Evolutionary conservation across 2,797 vertebrate species (phyloP).

Genomic region (Sebastes trivittatus): DNA sequence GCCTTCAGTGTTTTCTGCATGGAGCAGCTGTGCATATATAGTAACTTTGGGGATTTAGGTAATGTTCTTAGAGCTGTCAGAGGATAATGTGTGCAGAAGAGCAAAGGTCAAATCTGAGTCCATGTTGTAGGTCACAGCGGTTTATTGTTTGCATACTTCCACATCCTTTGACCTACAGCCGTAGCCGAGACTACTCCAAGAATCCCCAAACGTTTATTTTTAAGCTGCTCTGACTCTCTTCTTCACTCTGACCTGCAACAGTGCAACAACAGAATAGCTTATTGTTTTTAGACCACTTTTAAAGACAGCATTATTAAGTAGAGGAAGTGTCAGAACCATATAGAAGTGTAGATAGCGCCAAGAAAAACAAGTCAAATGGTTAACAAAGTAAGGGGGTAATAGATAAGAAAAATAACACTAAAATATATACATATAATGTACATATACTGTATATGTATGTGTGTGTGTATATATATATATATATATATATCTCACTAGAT

Average conservation of each 20-base stretch:
- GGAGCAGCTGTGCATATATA: neutral
- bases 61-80: neutral
- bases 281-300: neutral
- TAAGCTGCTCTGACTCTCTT: neutral
- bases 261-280: neutral
- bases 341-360: neutral
- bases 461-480: too few relatives aligned
- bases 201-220: neutral
- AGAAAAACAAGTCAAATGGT: neutral
- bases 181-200: neutral
- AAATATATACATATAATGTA: too few relatives aligned
- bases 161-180: neutral
- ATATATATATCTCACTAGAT: neutral
- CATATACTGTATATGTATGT: too few relatives aligned
- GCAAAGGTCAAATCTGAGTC: conserved; percentile 26
- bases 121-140: neutral
- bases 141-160: neutral
- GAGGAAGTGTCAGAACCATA: neutral
- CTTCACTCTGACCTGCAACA: neutral
- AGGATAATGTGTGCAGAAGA: conserved; percentile 1
- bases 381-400: neutral
- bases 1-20: neutral
- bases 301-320: neutral
- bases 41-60: neutral
- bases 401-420: neutral